phyloP scores from a whole-genome alignment of 1,140 invertebrate genomes.

The Lasioglossum albipes region DNA sequence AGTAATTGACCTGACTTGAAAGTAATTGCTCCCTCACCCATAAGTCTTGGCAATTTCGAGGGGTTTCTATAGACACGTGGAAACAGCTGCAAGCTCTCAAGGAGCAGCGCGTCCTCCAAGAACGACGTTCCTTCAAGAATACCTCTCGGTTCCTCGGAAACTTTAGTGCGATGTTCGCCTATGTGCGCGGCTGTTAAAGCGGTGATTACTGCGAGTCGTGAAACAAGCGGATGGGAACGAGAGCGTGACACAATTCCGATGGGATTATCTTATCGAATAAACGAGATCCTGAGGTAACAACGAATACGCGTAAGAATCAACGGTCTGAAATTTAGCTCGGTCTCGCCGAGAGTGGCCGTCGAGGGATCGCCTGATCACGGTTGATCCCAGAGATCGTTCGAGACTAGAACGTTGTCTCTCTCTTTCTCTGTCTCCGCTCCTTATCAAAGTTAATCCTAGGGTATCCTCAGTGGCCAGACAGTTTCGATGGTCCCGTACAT shows the following conservation, averaged over 20 bases:
- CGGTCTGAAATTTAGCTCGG: no score
- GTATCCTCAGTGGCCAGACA: not conserved
- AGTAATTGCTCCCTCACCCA: no score
- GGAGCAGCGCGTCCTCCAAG: not conserved
- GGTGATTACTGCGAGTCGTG: constrained; percentile 48
- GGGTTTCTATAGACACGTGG: no score
- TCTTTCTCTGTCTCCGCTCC: not conserved
- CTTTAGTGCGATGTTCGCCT: constrained; percentile 31
- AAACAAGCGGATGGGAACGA: constrained; percentile 56
- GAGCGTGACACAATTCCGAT: constrained; percentile 26
- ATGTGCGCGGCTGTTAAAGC: constrained; percentile 31
- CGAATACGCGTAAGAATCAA: not conserved
- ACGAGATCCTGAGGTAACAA: not conserved
- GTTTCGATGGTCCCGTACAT: constrained; percentile 26
- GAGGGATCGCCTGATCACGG: no score
- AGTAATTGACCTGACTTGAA: no score
- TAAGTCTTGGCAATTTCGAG: no score
- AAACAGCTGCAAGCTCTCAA: no score
- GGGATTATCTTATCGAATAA: not conserved
- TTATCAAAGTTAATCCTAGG: constrained; percentile 5
- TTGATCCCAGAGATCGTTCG: not conserved
- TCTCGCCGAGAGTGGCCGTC: no score
- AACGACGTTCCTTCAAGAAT: not conserved
- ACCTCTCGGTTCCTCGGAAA: not conserved
- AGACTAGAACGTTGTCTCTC: not conserved